Base-by-base conservation (phyloP, 2,888 invertebrate genomes). In the Poecilobothrus nobilitatus region DNA sequence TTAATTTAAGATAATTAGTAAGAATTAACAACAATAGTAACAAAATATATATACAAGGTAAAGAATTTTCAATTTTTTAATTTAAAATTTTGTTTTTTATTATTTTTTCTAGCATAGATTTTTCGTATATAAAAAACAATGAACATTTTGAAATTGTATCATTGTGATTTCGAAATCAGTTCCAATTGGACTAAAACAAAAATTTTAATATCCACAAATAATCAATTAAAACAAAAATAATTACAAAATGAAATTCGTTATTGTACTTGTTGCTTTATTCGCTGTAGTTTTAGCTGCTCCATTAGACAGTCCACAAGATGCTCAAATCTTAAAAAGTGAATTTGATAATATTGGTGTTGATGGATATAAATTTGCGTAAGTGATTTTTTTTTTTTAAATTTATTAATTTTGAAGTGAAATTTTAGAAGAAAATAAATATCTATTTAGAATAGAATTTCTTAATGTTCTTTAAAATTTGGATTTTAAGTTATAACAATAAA, bases 301-400 rank as follows among this genome's bases (percentile, higher is more conserved):
- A 8, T 68, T 68, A n/a, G 68, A 67, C 66, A 73, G 73, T 20
- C 70, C 73, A 20, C 71, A 73, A n/a, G 68, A 70, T 18, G 80
- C 78, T 10, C 73, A 75, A 67, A 76, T 78, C 66, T 63, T 79
- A 15, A 77, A 75, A 53, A 74, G 72, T 22, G 77, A 78, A 18
- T 81, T 83, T 67, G 88, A 88, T 72, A 83, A 76, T 70, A 75
- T 83, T 66, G 84, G 84, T 66, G 77, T 85, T 33, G 85, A 85
- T 73, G 81, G 84, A 67, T 88, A 87, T 79, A 84, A 81, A 72
- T 88, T 85, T 73, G 83, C 82, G 86, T 86, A 81, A 84, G 78
- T 75, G 34, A 27, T 53, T 53, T 44, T 44, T 44, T 44, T 34
- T 34, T 34, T 34, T 7, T 37, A 37, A 37, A 7, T 8, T 27